Evolutionary conservation across 2,113 vertebrate species (phyloP).

Genomic region (Hystrix cristata): DNA sequence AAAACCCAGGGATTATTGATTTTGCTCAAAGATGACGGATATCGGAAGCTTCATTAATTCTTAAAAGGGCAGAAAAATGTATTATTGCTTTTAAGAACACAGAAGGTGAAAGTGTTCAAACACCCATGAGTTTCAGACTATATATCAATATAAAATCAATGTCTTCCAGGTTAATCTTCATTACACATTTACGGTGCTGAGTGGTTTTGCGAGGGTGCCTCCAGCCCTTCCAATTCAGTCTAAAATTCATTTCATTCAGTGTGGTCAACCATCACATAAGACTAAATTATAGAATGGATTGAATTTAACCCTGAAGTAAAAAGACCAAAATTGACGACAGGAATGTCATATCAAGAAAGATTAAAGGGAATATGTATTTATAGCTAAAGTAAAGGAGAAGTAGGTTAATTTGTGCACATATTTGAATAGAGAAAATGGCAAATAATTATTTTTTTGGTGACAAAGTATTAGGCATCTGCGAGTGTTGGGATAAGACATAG

Average conservation of each 20-base stretch:
- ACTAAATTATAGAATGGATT: slow-evolving; percentile 45
- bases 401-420: slow-evolving; percentile 31
- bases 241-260: background rate
- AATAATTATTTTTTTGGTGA: slow-evolving; percentile 45
- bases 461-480: background rate
- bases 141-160: slow-evolving; percentile 79
- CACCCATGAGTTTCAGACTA: slow-evolving; percentile 62
- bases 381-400: background rate
- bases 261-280: background rate
- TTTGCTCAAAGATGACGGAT: slow-evolving; percentile 64
- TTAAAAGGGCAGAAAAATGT: slow-evolving; percentile 40
- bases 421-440: slow-evolving; percentile 21
- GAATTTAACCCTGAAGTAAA: slow-evolving; percentile 59
- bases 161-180: slow-evolving; percentile 65
- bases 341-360: slow-evolving; percentile 48
- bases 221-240: background rate
- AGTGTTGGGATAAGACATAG: background rate
- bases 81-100: slow-evolving; percentile 60
- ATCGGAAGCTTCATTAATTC: slow-evolving; percentile 63
- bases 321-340: slow-evolving; percentile 46
- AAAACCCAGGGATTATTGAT: slow-evolving; percentile 62
- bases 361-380: slow-evolving; percentile 50
- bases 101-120: slow-evolving; percentile 62
- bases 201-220: slow-evolving; percentile 40
- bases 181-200: slow-evolving; percentile 59